Evolutionary conservation across 2,797 vertebrate species (phyloP), one percentile per base, ranked within the genome.

Genomic region (Aplochiton taeniatus): DNA sequence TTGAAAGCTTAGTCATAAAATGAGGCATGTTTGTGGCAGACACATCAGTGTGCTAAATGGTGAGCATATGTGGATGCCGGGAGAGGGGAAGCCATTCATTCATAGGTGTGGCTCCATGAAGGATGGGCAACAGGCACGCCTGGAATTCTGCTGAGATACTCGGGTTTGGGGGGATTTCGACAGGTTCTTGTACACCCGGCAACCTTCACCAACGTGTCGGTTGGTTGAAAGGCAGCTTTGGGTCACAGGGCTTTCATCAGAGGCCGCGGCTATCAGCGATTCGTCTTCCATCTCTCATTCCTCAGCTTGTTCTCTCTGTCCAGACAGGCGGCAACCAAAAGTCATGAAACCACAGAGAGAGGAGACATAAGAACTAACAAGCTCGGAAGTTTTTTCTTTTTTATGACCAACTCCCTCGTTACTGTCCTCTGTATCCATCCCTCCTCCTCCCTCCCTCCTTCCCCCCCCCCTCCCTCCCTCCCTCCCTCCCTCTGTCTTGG

Each of bases 1-100:
- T 88, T 83, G 88, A 85, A 90, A 90, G 76, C 76, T 85, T 82
- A 89, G 83, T 91, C 90, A 91, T 91, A 88, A 90, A 90, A 85
- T 57, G 70, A 84, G 82, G 85, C 65, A 58, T 90, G 86, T 88
- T 85, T 74, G 79, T 75, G 63, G 70, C 83, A 86, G 79, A 88
- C 82, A 80, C 82, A 82, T 64, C 73, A 71, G 63, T 55, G 77
- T 68, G 76, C 84, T 79, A 80, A 89, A 91, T 81, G 73, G 81
- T 78, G 85, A 88, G 78, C 89, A 83, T 76, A 82, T 88, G 84
- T 73, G 68, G 73, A 68, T 66, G 19, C 45, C 46, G 60, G 13
- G 10, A 18, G 51, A 42, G 31, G 11, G 31, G 20, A 9, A 18
- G 14, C 54, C 65, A 20, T 19, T 59, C 52, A 58, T 63, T 65